Base-by-base conservation (phyloP, 2,888 invertebrate genomes). In the Volucella bombylans region DNA sequence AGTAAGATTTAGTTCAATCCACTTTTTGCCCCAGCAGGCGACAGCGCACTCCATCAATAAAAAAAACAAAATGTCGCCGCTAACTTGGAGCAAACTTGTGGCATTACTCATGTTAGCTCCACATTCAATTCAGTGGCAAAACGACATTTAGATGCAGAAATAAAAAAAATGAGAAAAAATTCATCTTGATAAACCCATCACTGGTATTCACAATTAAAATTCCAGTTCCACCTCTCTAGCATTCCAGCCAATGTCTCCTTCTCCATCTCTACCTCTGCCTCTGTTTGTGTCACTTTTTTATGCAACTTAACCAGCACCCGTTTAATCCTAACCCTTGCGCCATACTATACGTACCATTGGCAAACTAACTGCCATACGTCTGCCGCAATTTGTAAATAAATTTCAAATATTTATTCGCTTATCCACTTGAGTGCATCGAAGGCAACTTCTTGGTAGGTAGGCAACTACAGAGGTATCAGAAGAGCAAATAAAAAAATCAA, bases 371-470 rank as follows among this genome's bases (percentile, higher is more conserved):
- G 31, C 31, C 79, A 41, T 54, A 85, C 76, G 77, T 81, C 80
- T 43, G 47, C 45, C 50, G 72, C 85, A 85, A 85, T 85, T 85
- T 85, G 85, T 81, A 85, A 85, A 85, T 85, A 85, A 85, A 85
- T 85, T 85, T 81, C 76, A 85, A 81, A 85, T 85, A 85, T 85
- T 81, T 85, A 85, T 85, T 68, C 85, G 57, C 85, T 59, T 72
- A 77, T 39, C 85, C 72, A 81, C 85, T 72, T 59, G 74, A 83
- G 69, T 80, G 69, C 82, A 78, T 69, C 57, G 65, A 10, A 54
- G 14, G 9, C 61, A 47, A 31, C 31, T 31, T 31, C 31, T 31
- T 31, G 31, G 31, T 31, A 31, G 31, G 31, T 31, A 31, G 31
- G 31, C 31, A 31, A 31, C 31, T 31, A 31, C 31, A 6, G 31